Evolutionary conservation across 2,113 vertebrate genomes (phyloP).

Genomic region (Laticauda laticaudata): DNA sequence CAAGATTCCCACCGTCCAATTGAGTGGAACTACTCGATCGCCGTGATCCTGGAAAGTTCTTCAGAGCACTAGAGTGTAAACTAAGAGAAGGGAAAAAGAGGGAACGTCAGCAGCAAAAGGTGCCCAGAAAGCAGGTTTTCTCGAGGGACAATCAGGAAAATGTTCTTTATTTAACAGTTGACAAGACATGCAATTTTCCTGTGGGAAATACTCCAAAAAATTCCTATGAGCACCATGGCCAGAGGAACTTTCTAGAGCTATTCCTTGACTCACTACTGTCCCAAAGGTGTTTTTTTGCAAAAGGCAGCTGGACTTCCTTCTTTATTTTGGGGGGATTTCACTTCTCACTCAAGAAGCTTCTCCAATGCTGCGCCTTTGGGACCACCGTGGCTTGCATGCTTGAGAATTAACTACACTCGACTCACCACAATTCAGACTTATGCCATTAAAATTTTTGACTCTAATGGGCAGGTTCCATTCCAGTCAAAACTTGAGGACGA

Average conservation of each 20-base stretch:
- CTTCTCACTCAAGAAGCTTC: too few species aligned
- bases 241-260: too few species aligned
- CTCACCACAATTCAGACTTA: too few species aligned
- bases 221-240: background rate
- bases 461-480: too few species aligned
- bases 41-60: conserved; percentile 80
- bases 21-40: conserved; percentile 90
- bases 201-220: background rate
- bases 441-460: too few species aligned
- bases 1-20: conserved; percentile 79
- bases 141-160: background rate
- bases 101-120: background rate
- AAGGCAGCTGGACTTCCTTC: too few species aligned
- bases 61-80: conserved; percentile 88
- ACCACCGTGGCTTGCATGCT: too few species aligned
- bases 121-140: background rate
- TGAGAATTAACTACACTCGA: too few species aligned
- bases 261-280: background rate
- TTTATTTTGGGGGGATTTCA: too few species aligned
- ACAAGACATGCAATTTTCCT: background rate
- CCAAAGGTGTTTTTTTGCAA: background rate
- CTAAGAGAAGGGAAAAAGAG: conserved; percentile 62
- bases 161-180: background rate
- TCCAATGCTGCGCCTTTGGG: too few species aligned
- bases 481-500: background rate